A percentile compares a stretch with the other conserved stretches of the same genome.
Evolutionary conservation across 1,140 invertebrate species (phyloP).

Genomic region (Temnothorax nylanderi): DNA sequence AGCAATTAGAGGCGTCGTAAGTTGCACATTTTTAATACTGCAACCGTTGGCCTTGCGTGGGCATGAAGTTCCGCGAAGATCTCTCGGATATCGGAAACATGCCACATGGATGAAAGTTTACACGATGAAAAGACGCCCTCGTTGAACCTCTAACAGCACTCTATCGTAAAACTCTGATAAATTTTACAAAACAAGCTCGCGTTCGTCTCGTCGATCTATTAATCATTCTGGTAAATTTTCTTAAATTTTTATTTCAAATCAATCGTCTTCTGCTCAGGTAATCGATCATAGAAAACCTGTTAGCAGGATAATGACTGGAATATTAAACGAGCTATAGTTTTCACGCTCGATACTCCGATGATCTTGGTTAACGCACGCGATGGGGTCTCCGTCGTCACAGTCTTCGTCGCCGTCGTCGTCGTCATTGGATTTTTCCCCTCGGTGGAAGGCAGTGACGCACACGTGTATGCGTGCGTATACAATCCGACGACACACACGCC

Average conservation of each 20-base stretch:
- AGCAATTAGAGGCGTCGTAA: neutral
- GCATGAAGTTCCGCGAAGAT: constrained; percentile 22
- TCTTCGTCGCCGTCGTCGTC: constrained; percentile 5
- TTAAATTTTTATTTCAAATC: neutral
- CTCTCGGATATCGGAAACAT: constrained; percentile 32
- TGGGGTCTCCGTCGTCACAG: neutral
- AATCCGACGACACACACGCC: constrained; percentile 33
- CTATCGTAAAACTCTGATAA: neutral
- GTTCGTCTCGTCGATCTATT: neutral
- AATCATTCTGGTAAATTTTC: constrained; percentile 1
- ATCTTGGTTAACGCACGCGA: constrained; percentile 34
- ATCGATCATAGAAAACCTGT: constrained; percentile 8
- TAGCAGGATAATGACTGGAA: neutral
- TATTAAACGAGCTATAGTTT: constrained; percentile 30
- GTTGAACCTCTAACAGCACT: neutral
- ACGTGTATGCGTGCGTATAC: constrained; percentile 3
- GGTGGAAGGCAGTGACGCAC: constrained; percentile 33
- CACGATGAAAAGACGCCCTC: neutral
- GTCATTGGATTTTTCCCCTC: constrained; percentile 56
- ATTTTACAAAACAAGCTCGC: neutral
- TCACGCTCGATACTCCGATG: constrained; percentile 4
- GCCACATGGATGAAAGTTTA: constrained; percentile 12
- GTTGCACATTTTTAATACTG: constrained; percentile 22
- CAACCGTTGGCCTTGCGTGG: constrained; percentile 8
- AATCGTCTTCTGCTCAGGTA: neutral